phyloP scores from a whole-genome alignment of 2,888 invertebrate genomes.

The Trachelus troglodyta region DNA sequence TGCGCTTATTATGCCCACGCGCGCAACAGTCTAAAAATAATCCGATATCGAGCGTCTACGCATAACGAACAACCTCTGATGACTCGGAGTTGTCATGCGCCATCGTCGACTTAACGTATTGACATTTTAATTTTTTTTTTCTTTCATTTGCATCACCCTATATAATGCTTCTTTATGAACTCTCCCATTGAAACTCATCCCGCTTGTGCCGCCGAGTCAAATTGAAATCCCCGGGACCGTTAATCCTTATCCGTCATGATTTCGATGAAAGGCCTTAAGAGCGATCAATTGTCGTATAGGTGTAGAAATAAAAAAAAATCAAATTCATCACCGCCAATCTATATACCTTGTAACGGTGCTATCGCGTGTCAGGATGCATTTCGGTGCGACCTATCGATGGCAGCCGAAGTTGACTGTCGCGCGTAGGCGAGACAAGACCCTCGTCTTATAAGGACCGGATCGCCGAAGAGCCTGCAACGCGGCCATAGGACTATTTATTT shows the following conservation, averaged over 20 bases:
- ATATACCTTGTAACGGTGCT: neutral
- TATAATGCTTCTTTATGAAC: neutral
- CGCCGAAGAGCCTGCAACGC: constrained; percentile 38
- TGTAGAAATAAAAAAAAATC: neutral
- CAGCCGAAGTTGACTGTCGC: neutral
- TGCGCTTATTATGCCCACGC: constrained; percentile 55
- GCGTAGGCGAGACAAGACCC: constrained; percentile 43
- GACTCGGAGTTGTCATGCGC: neutral
- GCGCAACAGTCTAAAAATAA: constrained; percentile 49
- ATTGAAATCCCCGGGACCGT: neutral
- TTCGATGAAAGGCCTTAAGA: neutral
- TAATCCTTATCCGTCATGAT: neutral
- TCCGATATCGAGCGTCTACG: constrained; percentile 35
- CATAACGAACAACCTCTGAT: neutral
- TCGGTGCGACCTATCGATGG: neutral
- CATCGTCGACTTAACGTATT: neutral
- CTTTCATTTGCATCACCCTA: neutral
- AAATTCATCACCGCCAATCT: neutral
- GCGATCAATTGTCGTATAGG: neutral
- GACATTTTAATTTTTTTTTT: neutral
- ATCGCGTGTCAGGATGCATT: neutral
- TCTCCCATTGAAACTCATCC: neutral
- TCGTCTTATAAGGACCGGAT: constrained; percentile 42
- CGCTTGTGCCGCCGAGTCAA: neutral
- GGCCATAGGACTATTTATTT: constrained; percentile 25